Percentiles rank a stretch among this genome's conserved stretches.
phyloP scores from a whole-genome alignment of 2,113 vertebrate species.

The Halcyon malimbica region DNA sequence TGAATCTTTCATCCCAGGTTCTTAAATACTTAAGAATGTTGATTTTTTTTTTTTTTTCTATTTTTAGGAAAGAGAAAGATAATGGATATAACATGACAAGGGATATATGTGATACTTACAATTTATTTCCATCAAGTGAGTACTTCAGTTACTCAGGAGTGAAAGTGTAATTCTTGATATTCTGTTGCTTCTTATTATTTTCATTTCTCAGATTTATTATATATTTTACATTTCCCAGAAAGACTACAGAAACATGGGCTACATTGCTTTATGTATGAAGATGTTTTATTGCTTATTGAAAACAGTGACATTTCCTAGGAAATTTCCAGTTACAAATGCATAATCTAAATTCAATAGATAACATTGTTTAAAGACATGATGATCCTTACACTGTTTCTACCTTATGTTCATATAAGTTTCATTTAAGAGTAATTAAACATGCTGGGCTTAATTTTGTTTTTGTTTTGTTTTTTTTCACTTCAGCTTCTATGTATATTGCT shows the following conservation, averaged over 20 bases:
- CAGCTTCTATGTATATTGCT: background rate
- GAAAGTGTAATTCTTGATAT: background rate
- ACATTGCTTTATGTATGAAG: background rate
- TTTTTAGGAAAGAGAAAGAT: background rate
- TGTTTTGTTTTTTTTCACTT: background rate
- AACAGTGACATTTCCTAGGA: background rate
- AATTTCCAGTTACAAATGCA: background rate
- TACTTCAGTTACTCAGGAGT: background rate
- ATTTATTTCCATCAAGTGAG: background rate
- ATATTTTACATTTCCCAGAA: background rate
- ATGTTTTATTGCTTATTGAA: background rate
- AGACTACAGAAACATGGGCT: background rate
- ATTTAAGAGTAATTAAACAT: background rate
- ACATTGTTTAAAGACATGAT: background rate
- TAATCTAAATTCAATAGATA: background rate
- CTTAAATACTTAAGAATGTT: background rate
- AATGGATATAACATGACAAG: background rate
- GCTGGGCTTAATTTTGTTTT: background rate
- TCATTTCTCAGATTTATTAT: background rate
- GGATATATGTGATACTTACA: background rate
- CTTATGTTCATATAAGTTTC: background rate
- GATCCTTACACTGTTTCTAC: background rate
- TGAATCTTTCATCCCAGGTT: background rate
- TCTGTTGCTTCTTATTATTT: background rate
- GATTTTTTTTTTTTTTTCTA: background rate